These are phyloP conservation scores for Mastomys natalensis DNA, from an alignment of 2,113 vertebrate genomes.

Conservation along the genomic window DNA sequence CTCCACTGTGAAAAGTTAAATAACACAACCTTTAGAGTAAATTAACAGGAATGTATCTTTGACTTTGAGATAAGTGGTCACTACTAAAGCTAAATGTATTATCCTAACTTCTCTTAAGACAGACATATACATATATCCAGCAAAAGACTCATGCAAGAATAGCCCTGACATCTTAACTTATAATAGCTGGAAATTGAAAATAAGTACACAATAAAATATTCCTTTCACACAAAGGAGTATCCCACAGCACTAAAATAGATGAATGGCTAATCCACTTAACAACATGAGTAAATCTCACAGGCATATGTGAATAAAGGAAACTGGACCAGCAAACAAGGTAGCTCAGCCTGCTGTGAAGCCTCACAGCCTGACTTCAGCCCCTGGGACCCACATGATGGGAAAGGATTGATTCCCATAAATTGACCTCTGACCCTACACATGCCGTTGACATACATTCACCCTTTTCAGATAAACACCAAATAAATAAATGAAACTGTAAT, in stretches of 20 bases:
- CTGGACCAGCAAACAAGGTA: background rate
- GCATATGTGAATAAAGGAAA: conserved; percentile 42
- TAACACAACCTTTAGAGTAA: conserved; percentile 44
- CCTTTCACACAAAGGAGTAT: background rate
- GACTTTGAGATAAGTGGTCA: conserved; percentile 15
- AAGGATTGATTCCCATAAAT: background rate
- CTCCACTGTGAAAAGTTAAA: conserved; percentile 28
- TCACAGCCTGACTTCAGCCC: background rate
- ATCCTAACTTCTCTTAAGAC: background rate
- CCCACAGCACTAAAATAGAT: background rate
- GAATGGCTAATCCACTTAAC: background rate
- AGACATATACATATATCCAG: background rate
- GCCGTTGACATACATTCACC: background rate
- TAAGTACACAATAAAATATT: background rate
- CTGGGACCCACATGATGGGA: background rate
- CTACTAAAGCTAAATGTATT: conserved; percentile 13
- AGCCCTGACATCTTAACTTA: background rate
- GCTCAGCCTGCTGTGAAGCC: background rate
- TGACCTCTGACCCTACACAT: background rate
- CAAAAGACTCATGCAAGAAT: conserved; percentile 1
- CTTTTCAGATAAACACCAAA: background rate
- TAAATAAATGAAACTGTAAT: background rate
- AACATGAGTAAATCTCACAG: conserved; percentile 12
- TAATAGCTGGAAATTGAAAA: conserved; percentile 49
- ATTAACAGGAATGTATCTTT: conserved; percentile 15